Conservation (phyloP, 1,140 invertebrate species). For the Lineus longissimus region DNA sequence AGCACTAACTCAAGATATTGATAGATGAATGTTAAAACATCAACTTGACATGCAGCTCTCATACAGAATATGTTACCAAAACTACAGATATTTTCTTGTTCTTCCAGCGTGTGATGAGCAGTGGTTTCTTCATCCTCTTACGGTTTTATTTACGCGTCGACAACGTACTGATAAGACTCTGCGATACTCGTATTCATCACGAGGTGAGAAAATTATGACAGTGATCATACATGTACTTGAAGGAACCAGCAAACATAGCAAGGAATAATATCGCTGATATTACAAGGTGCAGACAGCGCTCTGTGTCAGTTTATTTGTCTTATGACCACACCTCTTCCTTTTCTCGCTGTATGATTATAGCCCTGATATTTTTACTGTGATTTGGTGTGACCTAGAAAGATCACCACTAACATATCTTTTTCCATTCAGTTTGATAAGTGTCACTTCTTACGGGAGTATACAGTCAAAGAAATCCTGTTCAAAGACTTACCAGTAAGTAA, state of each 20-base stretch:
- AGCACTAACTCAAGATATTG: too few relatives aligned
- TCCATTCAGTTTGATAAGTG: slow-evolving; percentile 6
- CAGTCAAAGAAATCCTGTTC: not conserved
- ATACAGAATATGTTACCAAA: too few relatives aligned
- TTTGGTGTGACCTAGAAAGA: too few relatives aligned
- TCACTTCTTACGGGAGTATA: slow-evolving; percentile 1
- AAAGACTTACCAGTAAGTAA: slow-evolving; percentile 3
- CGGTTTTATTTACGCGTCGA: slow-evolving; percentile 93
- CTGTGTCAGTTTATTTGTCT: too few relatives aligned
- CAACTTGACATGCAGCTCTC: too few relatives aligned
- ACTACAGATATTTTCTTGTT: slow-evolving; percentile 6
- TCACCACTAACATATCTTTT: not conserved
- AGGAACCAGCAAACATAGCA: not conserved
- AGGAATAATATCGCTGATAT: not conserved
- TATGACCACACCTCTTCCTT: too few relatives aligned
- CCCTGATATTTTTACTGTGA: too few relatives aligned
- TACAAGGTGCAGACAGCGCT: not conserved
- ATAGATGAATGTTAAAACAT: too few relatives aligned
- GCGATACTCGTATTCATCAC: slow-evolving; percentile 89
- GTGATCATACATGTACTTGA: not conserved
- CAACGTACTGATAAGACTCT: slow-evolving; percentile 79
- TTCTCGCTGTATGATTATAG: too few relatives aligned
- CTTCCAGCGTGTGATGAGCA: slow-evolving; percentile 89
- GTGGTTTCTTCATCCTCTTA: slow-evolving; percentile 84
- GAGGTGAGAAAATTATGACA: slow-evolving; percentile 57